A percentile compares a stretch with the other conserved stretches of the same genome.
These are phyloP conservation scores for Mystacornis crossleyi DNA, from an alignment of 2,113 vertebrate species.

Conservation along the genomic window DNA sequence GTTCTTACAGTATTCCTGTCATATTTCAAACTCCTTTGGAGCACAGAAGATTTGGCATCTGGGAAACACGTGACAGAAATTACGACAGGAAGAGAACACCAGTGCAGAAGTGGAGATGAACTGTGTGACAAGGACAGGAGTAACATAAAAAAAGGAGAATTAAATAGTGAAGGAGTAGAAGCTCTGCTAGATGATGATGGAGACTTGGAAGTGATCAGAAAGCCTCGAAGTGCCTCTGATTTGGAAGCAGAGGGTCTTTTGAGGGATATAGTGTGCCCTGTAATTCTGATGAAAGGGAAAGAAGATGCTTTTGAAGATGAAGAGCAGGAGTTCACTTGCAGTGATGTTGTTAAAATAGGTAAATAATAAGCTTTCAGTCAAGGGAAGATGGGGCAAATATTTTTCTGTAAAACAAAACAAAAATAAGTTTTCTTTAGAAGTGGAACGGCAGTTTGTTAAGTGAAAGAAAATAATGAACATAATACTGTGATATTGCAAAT, in stretches of 20 bases:
- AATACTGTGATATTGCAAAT: neutral
- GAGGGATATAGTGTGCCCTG: slow-evolving; percentile 75
- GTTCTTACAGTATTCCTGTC: slow-evolving; percentile 86
- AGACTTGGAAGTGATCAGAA: slow-evolving; percentile 85
- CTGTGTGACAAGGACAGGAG: neutral
- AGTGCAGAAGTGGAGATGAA: neutral
- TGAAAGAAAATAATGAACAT: neutral
- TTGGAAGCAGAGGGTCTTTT: neutral
- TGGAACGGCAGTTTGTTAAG: neutral
- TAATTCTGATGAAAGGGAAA: slow-evolving; percentile 77
- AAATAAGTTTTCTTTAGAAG: neutral
- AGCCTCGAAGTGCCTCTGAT: slow-evolving; percentile 51
- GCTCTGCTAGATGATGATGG: slow-evolving; percentile 86
- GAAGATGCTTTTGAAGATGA: slow-evolving; percentile 34
- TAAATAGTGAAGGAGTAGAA: neutral
- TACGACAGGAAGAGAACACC: neutral
- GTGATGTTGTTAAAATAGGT: slow-evolving; percentile 77
- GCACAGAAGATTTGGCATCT: neutral
- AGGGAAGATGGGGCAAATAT: neutral
- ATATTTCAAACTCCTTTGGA: slow-evolving; percentile 82
- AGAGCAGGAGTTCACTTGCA: neutral
- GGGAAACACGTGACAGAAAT: neutral
- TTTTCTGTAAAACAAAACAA: neutral
- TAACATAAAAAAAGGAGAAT: neutral
- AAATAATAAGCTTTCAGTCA: neutral